Evolutionary conservation across 2,888 invertebrate genomes (phyloP).

Genomic region (Carterocephalus palaemon): DNA sequence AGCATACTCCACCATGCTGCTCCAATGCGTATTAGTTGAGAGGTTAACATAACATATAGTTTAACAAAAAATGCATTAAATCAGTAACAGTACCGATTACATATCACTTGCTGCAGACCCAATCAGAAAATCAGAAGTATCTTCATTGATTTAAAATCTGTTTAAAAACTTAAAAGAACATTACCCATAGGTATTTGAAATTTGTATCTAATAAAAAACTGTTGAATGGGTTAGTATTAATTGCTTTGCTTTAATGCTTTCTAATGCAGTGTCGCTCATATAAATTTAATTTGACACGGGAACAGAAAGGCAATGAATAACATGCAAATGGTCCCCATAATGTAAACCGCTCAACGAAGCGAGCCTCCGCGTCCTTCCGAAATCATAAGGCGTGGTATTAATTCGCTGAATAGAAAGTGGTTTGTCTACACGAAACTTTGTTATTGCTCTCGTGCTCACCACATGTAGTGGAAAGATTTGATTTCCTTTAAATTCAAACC

Average conservation of each 20-base stretch:
- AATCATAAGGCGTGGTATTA: slow-evolving; percentile 19
- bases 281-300: slow-evolving; percentile 18
- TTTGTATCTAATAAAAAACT: too few relatives aligned
- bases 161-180: too few relatives aligned
- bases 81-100: too few relatives aligned
- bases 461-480: not conserved
- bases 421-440: slow-evolving; percentile 18
- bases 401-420: slow-evolving; percentile 22
- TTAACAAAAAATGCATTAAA: too few relatives aligned
- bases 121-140: too few relatives aligned
- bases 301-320: slow-evolving; percentile 54
- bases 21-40: too few relatives aligned
- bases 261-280: slow-evolving; percentile 14
- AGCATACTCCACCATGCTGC: too few relatives aligned
- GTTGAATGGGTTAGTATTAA: slow-evolving; percentile 4
- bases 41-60: too few relatives aligned
- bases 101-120: too few relatives aligned
- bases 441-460: slow-evolving; percentile 9
- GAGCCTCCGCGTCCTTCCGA: slow-evolving; percentile 14
- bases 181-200: too few relatives aligned
- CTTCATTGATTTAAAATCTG: too few relatives aligned
- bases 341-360: slow-evolving; percentile 52
- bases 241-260: slow-evolving; percentile 13
- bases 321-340: slow-evolving; percentile 68
- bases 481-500: too few relatives aligned